phyloP scores from a whole-genome alignment of 2,113 vertebrate genomes.

The Anthoscopus minutus region DNA sequence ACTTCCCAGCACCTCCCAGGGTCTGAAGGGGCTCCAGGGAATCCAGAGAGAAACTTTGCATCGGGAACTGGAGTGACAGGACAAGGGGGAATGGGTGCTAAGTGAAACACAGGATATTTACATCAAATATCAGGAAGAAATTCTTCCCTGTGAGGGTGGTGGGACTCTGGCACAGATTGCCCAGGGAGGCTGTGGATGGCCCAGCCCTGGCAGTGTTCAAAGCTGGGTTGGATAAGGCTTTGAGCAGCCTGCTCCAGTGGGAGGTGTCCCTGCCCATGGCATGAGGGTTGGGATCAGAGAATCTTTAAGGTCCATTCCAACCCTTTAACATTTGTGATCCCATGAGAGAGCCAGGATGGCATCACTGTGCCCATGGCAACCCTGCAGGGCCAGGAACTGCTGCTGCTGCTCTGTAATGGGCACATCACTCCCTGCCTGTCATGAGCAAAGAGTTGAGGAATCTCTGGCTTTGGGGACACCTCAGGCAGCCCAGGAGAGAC shows the following conservation, averaged over 20 bases:
- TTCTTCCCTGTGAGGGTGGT: not conserved
- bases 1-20: not conserved
- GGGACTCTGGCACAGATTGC: not conserved
- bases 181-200: not conserved
- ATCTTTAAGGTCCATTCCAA: not conserved
- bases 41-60: not conserved
- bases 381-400: not conserved
- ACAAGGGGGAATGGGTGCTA: not conserved
- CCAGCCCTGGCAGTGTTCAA: not conserved
- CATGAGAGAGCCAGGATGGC: not conserved
- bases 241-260: not conserved
- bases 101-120: not conserved
- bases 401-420: not conserved
- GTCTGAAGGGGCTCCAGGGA: not conserved
- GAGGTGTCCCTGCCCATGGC: not conserved
- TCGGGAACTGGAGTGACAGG: not conserved
- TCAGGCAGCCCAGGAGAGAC: not conserved
- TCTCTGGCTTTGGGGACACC: not conserved
- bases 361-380: accelerated
- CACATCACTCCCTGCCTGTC: not conserved
- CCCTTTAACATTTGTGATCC: not conserved
- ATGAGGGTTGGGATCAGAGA: accelerated
- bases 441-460: not conserved
- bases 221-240: not conserved
- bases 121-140: not conserved